Percentiles rank a stretch among this genome's conserved stretches.
Conservation (phyloP, 2,113 vertebrate species). For the Tenrec ecaudatus region DNA sequence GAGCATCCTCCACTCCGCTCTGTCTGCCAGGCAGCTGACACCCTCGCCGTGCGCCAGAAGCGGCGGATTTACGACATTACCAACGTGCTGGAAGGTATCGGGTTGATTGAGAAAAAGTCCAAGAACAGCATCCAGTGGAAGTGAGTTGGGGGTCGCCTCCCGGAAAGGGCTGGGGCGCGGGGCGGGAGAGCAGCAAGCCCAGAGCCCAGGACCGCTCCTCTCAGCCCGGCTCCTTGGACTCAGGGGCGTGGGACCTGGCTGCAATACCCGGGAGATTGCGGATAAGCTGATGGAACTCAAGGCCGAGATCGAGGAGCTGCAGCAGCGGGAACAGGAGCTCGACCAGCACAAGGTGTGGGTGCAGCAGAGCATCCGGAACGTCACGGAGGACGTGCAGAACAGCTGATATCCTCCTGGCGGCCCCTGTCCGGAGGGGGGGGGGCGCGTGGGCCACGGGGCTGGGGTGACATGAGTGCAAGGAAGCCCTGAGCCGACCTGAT, state of each 20-base stretch:
- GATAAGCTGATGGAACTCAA: conserved; percentile 98
- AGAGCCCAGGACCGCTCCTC: not conserved
- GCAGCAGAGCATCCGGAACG: conserved; percentile 98
- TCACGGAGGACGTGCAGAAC: conserved; percentile 97
- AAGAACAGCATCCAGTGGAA: conserved; percentile 99
- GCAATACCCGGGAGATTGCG: conserved; percentile 98
- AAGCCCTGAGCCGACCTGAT: no score
- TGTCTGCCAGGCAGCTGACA: conserved; percentile 94
- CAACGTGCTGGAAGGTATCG: conserved; percentile 98
- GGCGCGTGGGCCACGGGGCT: conserved; percentile 46
- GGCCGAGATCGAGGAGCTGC: conserved; percentile 96
- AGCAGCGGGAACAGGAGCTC: conserved; percentile 94
- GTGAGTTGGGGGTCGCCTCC: conserved; percentile 88
- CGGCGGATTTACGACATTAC: conserved; percentile 99
- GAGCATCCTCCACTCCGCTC: conserved; percentile 50
- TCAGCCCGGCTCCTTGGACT: not conserved
- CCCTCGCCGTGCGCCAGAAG: conserved; percentile 97
- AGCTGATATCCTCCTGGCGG: conserved; percentile 95
- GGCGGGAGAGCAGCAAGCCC: not conserved
- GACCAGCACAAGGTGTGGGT: conserved; percentile 99
- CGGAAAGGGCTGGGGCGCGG: not conserved
- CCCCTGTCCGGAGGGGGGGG: conserved; percentile 31
- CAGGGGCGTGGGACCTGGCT: conserved; percentile 98
- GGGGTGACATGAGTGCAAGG: not conserved
- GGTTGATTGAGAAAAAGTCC: conserved; percentile 98